These are phyloP conservation scores for Anoplolepis gracilipes DNA, from an alignment of 1,140 invertebrate genomes.

Conservation along the genomic window DNA sequence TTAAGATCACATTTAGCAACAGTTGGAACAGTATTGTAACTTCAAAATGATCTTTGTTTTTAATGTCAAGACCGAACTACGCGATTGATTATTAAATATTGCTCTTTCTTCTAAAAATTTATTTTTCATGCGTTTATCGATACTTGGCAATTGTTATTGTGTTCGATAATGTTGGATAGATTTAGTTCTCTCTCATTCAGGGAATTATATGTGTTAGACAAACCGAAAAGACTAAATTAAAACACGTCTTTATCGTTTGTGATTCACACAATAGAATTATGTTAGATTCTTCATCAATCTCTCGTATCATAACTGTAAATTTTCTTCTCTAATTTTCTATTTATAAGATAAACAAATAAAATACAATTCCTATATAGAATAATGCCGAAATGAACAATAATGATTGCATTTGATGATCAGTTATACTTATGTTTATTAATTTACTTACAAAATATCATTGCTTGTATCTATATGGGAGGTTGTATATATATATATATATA, in stretches of 20 bases:
- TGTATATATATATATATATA: too few species aligned
- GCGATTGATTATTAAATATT: not conserved
- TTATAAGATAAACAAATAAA: not conserved
- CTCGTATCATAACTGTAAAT: not conserved
- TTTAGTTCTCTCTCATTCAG: constrained; percentile 11
- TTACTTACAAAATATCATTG: not conserved
- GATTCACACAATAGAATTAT: not conserved
- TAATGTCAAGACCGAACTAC: not conserved
- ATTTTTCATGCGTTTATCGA: not conserved
- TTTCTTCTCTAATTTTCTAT: not conserved
- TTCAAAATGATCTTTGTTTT: not conserved
- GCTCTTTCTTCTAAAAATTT: not conserved
- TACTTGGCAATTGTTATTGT: not conserved
- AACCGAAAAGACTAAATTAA: constrained; percentile 33
- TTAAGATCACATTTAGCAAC: not conserved
- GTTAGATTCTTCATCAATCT: not conserved
- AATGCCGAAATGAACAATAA: not conserved
- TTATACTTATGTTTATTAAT: not conserved
- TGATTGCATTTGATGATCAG: not conserved
- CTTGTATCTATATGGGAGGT: not conserved
- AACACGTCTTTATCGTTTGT: not conserved
- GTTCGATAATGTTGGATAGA: not conserved
- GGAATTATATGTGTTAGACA: not conserved
- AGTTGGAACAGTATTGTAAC: not conserved
- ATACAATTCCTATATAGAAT: not conserved